These are phyloP conservation scores for Drosophila seclusa DNA, from an alignment of 2,888 invertebrate species.

Conservation along the genomic window DNA sequence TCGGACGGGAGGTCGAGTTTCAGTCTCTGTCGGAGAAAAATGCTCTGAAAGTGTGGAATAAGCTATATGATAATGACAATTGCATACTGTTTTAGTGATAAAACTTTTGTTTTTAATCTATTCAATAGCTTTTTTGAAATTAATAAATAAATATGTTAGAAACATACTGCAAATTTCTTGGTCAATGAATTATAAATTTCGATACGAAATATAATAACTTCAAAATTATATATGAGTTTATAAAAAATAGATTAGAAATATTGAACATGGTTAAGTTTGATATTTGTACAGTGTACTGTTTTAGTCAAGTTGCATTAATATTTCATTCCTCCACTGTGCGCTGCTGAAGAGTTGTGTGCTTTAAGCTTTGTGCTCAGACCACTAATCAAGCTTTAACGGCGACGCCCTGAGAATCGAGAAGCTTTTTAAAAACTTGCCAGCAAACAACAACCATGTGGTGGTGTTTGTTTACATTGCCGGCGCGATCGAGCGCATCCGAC, in stretches of 20 bases:
- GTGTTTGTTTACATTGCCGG: conserved; percentile 59
- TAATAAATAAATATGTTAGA: neutral
- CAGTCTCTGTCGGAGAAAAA: conserved; percentile 71
- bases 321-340: conserved; percentile 30
- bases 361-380: conserved; percentile 32
- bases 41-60: conserved; percentile 79
- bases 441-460: conserved; percentile 19
- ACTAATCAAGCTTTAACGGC: conserved; percentile 31
- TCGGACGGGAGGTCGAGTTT: conserved; percentile 68
- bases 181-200: neutral
- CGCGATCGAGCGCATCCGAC: conserved; percentile 39
- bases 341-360: conserved; percentile 25
- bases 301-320: conserved; percentile 16
- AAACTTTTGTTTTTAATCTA: neutral
- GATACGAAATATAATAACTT: neutral
- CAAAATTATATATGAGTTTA: neutral
- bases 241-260: neutral
- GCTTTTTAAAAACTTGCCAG: conserved; percentile 9
- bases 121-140: neutral
- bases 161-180: neutral
- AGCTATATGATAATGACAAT: conserved; percentile 67
- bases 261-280: neutral
- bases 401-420: conserved; percentile 19
- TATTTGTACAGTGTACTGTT: neutral
- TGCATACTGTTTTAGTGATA: conserved; percentile 34